Percentiles rank a stretch among this genome's conserved stretches.
These are phyloP conservation scores for Zele albiditarsus DNA, from an alignment of 2,888 invertebrate species.

Conservation along the genomic window DNA sequence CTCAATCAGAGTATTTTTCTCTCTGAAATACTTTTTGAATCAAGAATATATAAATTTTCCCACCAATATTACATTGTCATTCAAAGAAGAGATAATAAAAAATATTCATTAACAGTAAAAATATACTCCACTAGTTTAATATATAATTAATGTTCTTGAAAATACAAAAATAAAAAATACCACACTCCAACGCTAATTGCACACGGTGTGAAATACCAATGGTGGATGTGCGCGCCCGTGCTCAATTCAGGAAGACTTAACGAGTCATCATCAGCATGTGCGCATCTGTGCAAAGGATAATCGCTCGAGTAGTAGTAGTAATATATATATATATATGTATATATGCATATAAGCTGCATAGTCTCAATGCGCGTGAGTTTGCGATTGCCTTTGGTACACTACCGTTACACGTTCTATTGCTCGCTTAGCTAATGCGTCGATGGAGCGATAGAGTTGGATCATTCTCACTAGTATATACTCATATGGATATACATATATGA, in stretches of 20 bases:
- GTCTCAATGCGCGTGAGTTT: background rate
- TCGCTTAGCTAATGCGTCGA: constrained; percentile 17
- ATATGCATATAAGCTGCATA: background rate
- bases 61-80: too few species aligned
- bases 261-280: constrained; percentile 22
- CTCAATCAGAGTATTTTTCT: too few species aligned
- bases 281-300: background rate
- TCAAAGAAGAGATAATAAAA: too few species aligned
- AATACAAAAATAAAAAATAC: background rate
- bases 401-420: constrained; percentile 30
- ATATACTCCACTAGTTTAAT: background rate
- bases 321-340: background rate
- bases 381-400: constrained; percentile 29
- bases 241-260: constrained; percentile 29
- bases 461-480: background rate
- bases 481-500: background rate
- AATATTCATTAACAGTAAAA: too few species aligned
- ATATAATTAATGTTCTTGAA: background rate
- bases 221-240: background rate
- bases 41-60: too few species aligned
- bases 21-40: too few species aligned
- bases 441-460: constrained; percentile 23
- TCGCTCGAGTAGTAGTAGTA: background rate
- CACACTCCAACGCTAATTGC: constrained; percentile 16
- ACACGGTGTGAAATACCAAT: constrained; percentile 20